These are phyloP conservation scores for Himalopsyche tibetana DNA, from an alignment of 2,888 invertebrate species.

Conservation along the genomic window DNA sequence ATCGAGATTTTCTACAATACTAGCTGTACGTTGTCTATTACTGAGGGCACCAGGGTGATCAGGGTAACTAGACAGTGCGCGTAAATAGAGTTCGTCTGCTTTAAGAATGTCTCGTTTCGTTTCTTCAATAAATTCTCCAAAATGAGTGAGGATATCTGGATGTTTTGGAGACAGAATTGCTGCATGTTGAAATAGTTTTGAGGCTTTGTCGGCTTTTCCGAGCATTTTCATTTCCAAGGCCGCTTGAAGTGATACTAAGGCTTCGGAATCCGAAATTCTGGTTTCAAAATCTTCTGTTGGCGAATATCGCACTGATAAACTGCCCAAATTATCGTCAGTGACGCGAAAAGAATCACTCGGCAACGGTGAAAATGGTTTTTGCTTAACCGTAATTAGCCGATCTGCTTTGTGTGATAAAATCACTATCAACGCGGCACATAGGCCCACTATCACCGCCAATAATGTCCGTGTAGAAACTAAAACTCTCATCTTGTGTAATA, in stretches of 20 bases:
- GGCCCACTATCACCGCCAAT: slow-evolving; percentile 47
- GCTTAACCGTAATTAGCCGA: slow-evolving; percentile 6
- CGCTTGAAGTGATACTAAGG: slow-evolving; percentile 88
- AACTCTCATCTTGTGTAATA: not conserved
- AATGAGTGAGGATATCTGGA: slow-evolving; percentile 93
- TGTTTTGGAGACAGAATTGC: slow-evolving; percentile 93
- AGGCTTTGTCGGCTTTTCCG: slow-evolving; percentile 91
- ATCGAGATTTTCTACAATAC: slow-evolving; percentile 93
- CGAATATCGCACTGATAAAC: slow-evolving; percentile 44
- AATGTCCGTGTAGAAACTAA: slow-evolving; percentile 45
- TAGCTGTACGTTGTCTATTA: slow-evolving; percentile 90
- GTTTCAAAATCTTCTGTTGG: slow-evolving; percentile 44
- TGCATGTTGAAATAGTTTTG: slow-evolving; percentile 92
- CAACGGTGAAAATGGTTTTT: slow-evolving; percentile 54
- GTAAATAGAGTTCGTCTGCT: slow-evolving; percentile 93
- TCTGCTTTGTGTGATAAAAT: slow-evolving; percentile 13
- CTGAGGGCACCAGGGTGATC: slow-evolving; percentile 86
- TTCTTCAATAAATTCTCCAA: slow-evolving; percentile 94
- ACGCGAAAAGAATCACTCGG: slow-evolving; percentile 52
- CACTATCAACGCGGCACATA: slow-evolving; percentile 44
- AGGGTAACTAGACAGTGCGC: slow-evolving; percentile 90
- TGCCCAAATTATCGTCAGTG: slow-evolving; percentile 48
- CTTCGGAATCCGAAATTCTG: slow-evolving; percentile 80
- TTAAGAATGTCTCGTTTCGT: slow-evolving; percentile 88
- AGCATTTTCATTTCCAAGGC: slow-evolving; percentile 89